These are phyloP conservation scores for Myotis planiceps DNA, from an alignment of 2,797 vertebrate species.

Conservation along the genomic window DNA sequence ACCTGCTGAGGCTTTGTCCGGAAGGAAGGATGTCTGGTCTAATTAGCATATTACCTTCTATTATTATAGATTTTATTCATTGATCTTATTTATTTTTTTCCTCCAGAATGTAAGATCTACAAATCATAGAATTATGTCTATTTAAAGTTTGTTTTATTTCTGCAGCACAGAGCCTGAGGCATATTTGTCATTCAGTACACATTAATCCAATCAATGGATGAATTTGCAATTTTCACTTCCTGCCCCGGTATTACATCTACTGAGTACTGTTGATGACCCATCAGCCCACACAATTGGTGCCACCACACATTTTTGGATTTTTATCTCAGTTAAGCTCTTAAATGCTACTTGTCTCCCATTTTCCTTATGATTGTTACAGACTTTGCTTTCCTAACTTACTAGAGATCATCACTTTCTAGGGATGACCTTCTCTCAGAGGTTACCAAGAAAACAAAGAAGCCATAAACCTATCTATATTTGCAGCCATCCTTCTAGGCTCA, in stretches of 20 bases:
- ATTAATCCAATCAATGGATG: not conserved
- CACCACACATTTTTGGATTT: not conserved
- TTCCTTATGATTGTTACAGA: not conserved
- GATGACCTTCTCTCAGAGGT: not conserved
- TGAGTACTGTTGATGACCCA: not conserved
- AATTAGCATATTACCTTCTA: too few relatives aligned
- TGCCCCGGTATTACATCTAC: not conserved
- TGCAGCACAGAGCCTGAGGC: not conserved
- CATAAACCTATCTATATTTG: not conserved
- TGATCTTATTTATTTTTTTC: not conserved
- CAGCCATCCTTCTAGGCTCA: not conserved
- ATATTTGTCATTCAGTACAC: not conserved
- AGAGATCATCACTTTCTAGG: not conserved
- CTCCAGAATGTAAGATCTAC: not conserved
- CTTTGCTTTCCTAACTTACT: not conserved
- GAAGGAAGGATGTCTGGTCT: too few relatives aligned
- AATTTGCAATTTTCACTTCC: not conserved
- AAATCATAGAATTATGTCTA: not conserved
- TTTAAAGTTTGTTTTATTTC: not conserved
- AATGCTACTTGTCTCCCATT: not conserved
- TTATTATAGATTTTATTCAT: not conserved
- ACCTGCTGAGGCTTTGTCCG: too few relatives aligned
- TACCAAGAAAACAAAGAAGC: not conserved
- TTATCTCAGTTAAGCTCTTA: not conserved
- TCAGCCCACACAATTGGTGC: not conserved